These are phyloP conservation scores for Leptura quadrifasciata DNA, from an alignment of 2,888 invertebrate species.

Conservation along the genomic window DNA sequence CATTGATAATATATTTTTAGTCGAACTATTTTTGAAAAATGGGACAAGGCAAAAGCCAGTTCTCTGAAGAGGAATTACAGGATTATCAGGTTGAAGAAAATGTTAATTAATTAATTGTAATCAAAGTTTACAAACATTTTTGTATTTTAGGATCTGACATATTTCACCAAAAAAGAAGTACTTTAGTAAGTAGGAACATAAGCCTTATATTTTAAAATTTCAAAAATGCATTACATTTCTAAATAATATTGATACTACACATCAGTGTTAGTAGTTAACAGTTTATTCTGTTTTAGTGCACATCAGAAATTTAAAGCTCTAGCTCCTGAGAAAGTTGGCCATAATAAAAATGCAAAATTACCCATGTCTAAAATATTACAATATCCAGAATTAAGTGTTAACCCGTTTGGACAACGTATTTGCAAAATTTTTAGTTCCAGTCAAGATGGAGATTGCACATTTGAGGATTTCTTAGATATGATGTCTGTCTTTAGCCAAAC, in stretches of 20 bases:
- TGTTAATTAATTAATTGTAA: too few species aligned
- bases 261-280: too few species aligned
- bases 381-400: slow-evolving; percentile 91
- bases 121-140: slow-evolving; percentile 37
- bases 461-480: slow-evolving; percentile 97
- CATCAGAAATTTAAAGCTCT: slow-evolving; percentile 93
- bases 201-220: not conserved
- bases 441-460: slow-evolving; percentile 93
- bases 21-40: slow-evolving; percentile 72
- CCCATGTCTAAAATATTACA: slow-evolving; percentile 89
- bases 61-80: slow-evolving; percentile 91
- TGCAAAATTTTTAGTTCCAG: slow-evolving; percentile 94
- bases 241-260: not conserved
- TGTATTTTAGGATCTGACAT: slow-evolving; percentile 87
- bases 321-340: slow-evolving; percentile 92
- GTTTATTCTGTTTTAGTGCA: slow-evolving; percentile 78
- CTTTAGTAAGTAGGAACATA: slow-evolving; percentile 81
- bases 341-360: slow-evolving; percentile 90
- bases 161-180: slow-evolving; percentile 95
- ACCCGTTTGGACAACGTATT: slow-evolving; percentile 93
- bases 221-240: not conserved
- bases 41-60: slow-evolving; percentile 90
- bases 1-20: too few species aligned
- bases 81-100: slow-evolving; percentile 85
- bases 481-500: slow-evolving; percentile 96